These are phyloP conservation scores for Poicephalus gulielmi DNA, from an alignment of 2,113 vertebrate species.

Conservation along the genomic window DNA sequence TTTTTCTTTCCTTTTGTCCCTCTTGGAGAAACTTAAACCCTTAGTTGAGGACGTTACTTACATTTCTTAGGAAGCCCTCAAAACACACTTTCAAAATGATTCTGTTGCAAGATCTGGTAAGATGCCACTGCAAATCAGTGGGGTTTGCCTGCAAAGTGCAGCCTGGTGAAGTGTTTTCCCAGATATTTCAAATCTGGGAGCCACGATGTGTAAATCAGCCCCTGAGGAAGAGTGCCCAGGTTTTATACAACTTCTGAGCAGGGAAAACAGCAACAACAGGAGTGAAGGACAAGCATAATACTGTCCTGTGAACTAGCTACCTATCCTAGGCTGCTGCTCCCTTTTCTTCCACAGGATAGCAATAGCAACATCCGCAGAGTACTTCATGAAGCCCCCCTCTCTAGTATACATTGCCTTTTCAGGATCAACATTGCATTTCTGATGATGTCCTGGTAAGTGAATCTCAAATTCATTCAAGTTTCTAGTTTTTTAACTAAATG, in stretches of 20 bases:
- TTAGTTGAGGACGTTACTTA: neutral
- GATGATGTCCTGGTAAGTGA: neutral
- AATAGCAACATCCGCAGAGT: neutral
- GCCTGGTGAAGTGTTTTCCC: neutral
- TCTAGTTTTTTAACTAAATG: neutral
- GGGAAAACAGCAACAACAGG: neutral
- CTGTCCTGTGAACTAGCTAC: neutral
- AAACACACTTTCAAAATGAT: neutral
- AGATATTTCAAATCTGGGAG: neutral
- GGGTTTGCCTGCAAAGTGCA: neutral
- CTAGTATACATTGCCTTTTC: neutral
- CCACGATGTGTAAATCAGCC: neutral
- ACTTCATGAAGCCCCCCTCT: neutral
- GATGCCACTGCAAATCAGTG: neutral
- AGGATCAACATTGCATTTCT: neutral
- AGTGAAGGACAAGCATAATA: neutral
- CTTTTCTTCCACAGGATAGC: neutral
- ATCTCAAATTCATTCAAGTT: neutral
- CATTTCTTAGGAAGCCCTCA: neutral
- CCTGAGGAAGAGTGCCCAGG: neutral
- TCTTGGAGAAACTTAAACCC: neutral
- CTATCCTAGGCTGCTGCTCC: neutral
- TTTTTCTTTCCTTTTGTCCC: neutral
- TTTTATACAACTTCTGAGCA: neutral
- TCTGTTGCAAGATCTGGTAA: neutral